Evolutionary conservation across 2,113 vertebrate species (phyloP).

Genomic region (Xiphophorus maculatus): DNA sequence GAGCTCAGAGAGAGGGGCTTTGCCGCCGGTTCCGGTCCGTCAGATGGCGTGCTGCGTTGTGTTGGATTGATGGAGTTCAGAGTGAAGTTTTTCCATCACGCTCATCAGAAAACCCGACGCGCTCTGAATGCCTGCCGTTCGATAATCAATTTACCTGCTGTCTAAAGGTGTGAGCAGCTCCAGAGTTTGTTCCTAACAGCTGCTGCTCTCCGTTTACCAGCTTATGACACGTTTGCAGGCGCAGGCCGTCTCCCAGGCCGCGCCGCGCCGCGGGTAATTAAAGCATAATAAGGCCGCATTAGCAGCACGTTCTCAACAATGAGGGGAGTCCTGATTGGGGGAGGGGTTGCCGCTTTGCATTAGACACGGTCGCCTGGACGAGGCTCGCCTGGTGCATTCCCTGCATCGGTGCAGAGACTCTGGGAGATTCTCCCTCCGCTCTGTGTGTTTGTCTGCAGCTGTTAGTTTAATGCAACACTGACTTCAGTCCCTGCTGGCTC

Average conservation of each 20-base stretch:
- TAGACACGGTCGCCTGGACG: constrained; percentile 41
- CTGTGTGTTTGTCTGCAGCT: constrained; percentile 6
- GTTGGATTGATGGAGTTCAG: constrained; percentile 43
- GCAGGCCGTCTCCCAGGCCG: neutral
- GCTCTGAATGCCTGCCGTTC: constrained; percentile 55
- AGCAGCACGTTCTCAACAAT: constrained; percentile 9
- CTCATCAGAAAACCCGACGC: constrained; percentile 49
- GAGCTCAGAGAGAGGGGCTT: neutral
- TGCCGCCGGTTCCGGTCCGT: neutral
- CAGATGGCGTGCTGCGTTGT: neutral
- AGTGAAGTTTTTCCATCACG: constrained; percentile 43
- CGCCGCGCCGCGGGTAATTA: constrained; percentile 18
- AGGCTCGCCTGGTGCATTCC: constrained; percentile 22
- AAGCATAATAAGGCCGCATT: constrained; percentile 15
- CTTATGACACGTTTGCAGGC: constrained; percentile 28
- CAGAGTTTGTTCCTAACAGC: constrained; percentile 9
- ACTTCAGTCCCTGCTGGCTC: neutral
- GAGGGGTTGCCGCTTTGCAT: constrained; percentile 60
- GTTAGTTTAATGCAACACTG: neutral
- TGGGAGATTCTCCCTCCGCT: neutral
- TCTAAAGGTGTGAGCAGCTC: constrained; percentile 32
- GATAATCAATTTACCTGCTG: constrained; percentile 51
- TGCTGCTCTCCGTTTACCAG: neutral
- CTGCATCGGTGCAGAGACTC: constrained; percentile 16
- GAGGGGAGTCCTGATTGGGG: constrained; percentile 15